Evolutionary conservation across 2,797 vertebrate genomes (phyloP).

Genomic region (Alcedo atthis): DNA sequence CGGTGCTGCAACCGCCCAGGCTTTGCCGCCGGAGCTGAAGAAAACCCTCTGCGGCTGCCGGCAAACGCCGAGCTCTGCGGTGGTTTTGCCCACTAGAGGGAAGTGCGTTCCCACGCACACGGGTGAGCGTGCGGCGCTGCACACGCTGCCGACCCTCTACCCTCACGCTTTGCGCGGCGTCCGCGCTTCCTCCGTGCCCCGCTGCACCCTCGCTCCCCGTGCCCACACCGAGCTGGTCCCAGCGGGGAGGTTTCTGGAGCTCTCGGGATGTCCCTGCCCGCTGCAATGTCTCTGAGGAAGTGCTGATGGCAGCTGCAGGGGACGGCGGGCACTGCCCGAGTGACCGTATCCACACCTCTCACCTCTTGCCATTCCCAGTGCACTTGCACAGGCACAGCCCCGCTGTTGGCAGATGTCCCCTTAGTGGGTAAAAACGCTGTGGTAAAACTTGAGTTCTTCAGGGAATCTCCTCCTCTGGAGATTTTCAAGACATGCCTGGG

Average conservation of each 20-base stretch:
- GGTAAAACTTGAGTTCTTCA: background rate
- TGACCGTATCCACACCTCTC: fast-evolving
- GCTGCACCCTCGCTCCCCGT: fast-evolving
- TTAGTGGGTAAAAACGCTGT: background rate
- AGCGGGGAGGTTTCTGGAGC: background rate
- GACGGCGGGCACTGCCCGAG: fast-evolving
- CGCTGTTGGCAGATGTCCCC: fast-evolving
- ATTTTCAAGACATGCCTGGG: too few species aligned
- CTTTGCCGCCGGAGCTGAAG: background rate
- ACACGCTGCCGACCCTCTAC: too few species aligned
- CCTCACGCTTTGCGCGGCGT: background rate
- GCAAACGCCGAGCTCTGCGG: background rate
- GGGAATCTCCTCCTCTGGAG: background rate
- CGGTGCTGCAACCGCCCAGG: background rate
- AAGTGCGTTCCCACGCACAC: constrained; percentile 48
- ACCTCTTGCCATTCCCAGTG: fast-evolving
- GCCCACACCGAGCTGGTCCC: fast-evolving
- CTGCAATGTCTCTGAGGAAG: fast-evolving
- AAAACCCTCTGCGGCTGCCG: background rate
- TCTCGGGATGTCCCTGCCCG: background rate
- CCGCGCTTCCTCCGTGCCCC: background rate
- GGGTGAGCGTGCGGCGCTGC: background rate
- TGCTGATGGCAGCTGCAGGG: background rate
- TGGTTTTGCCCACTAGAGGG: constrained; percentile 67
- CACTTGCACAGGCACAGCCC: background rate